phyloP scores from a whole-genome alignment of 35 echinoderm and acorn worm genomes.

The Ptychodera flava region DNA sequence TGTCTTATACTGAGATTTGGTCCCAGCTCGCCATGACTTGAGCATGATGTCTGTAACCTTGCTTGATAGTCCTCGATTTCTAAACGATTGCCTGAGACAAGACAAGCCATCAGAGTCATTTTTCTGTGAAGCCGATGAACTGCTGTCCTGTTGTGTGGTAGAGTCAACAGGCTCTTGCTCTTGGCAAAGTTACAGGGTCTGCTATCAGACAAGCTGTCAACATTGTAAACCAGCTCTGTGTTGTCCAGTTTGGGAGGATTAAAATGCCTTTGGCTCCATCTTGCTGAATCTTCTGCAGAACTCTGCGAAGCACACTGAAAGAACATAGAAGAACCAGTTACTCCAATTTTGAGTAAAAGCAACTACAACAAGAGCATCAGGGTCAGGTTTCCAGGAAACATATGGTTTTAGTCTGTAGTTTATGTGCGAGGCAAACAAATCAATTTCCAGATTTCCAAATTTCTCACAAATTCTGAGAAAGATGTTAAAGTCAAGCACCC shows the following conservation, averaged over 20 bases:
- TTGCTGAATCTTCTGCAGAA: constrained; percentile 23
- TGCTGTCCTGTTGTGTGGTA: not conserved
- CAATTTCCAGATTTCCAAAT: constrained; percentile 27
- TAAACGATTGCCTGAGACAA: constrained; percentile 13
- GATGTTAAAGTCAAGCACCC: constrained; percentile 28
- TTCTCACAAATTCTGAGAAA: constrained; percentile 18
- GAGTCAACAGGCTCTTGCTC: not conserved
- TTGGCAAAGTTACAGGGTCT: constrained; percentile 4
- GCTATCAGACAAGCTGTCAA: constrained; percentile 11
- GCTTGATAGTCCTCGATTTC: constrained; percentile 8
- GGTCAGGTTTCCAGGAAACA: constrained; percentile 55
- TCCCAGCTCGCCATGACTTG: constrained; percentile 27
- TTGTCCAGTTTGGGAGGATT: constrained; percentile 43
- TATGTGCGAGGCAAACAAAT: constrained; percentile 56
- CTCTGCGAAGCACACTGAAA: constrained; percentile 31
- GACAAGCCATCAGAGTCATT: not conserved
- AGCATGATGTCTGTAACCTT: constrained; percentile 27
- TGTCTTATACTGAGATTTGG: constrained; percentile 39
- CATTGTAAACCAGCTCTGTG: constrained; percentile 29
- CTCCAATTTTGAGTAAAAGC: constrained; percentile 47
- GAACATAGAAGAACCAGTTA: constrained; percentile 27
- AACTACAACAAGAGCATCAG: constrained; percentile 27
- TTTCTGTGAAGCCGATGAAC: constrained; percentile 7
- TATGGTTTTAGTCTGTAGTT: constrained; percentile 36
- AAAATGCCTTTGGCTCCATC: constrained; percentile 32